A percentile compares a stretch with the other conserved stretches of the same genome.
These are phyloP conservation scores for Cantharis nigra DNA, from an alignment of 2,888 invertebrate genomes.

Conservation along the genomic window DNA sequence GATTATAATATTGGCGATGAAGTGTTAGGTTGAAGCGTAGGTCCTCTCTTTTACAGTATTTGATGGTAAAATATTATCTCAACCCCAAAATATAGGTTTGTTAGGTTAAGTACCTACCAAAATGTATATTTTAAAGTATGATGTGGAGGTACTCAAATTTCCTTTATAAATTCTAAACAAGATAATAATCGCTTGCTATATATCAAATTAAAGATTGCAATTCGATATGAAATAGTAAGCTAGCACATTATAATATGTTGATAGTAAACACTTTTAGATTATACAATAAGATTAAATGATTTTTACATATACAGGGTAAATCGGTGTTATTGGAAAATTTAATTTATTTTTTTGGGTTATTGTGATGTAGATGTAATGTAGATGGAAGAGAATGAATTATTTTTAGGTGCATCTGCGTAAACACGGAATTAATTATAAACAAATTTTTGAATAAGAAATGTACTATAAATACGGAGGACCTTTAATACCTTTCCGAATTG, in stretches of 20 bases:
- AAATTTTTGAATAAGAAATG: neutral
- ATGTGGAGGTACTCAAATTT: neutral
- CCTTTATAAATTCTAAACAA: neutral
- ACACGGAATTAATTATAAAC: neutral
- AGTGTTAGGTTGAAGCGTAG: neutral
- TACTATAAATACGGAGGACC: neutral
- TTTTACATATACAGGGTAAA: neutral
- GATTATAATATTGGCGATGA: neutral
- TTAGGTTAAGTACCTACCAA: neutral
- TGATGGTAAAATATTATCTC: too few relatives aligned
- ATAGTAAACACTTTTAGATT: neutral
- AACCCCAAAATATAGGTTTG: neutral
- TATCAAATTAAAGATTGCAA: neutral
- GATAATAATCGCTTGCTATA: neutral
- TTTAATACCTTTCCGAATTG: slow-evolving; percentile 12
- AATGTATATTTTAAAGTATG: neutral
- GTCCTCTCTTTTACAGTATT: neutral
- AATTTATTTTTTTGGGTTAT: neutral
- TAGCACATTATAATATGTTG: neutral
- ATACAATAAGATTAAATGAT: neutral
- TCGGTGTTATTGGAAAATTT: neutral
- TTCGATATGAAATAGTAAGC: neutral
- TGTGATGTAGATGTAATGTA: neutral
- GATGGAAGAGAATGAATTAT: neutral
- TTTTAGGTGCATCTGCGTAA: neutral